These are phyloP conservation scores for Tragelaphus scriptus DNA, from an alignment of 2,113 vertebrate genomes.

Conservation along the genomic window DNA sequence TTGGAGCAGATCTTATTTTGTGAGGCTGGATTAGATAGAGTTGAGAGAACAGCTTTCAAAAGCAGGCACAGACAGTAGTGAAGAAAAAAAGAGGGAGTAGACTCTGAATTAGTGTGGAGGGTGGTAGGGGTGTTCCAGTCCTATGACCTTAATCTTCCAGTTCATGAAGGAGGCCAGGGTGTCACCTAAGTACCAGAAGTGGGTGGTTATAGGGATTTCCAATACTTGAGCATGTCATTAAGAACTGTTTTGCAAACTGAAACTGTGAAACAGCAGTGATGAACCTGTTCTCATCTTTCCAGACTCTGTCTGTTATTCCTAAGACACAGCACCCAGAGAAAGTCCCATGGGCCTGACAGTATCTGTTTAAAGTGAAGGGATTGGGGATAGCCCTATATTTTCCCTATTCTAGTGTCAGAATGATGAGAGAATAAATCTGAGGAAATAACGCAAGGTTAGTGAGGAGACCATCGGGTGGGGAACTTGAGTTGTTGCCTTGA, in stretches of 20 bases:
- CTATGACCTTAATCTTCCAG: neutral
- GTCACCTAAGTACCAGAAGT: neutral
- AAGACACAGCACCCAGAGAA: neutral
- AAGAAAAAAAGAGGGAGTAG: neutral
- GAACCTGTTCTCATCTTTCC: neutral
- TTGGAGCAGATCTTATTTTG: neutral
- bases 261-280: neutral
- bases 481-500: conserved; percentile 1
- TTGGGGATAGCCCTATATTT: neutral
- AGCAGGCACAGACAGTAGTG: neutral
- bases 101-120: neutral
- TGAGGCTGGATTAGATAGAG: neutral
- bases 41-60: neutral
- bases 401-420: neutral
- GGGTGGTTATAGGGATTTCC: neutral
- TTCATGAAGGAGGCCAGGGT: neutral
- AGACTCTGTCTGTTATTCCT: neutral
- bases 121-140: neutral
- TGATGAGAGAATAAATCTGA: neutral
- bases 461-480: neutral
- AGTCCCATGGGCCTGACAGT: neutral
- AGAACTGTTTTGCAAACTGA: neutral
- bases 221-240: neutral
- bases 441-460: neutral
- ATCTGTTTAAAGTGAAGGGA: neutral